Evolutionary conservation across 2,113 vertebrate genomes (phyloP).

Genomic region (Diadophis punctatus): DNA sequence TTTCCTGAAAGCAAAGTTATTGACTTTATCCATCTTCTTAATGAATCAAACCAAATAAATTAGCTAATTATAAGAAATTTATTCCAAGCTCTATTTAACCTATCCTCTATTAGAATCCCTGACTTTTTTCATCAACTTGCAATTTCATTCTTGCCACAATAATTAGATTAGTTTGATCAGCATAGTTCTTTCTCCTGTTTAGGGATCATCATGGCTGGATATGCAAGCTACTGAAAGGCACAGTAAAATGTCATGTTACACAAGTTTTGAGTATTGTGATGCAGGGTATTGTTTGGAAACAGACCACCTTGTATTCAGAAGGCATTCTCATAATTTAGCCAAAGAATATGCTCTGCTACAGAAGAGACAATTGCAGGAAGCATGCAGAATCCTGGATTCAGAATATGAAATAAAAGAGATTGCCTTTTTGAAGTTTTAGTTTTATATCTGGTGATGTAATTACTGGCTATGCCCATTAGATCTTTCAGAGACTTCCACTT

Average conservation of each 20-base stretch:
- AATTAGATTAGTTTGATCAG: constrained; percentile 8
- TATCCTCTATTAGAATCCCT: not conserved
- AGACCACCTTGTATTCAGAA: not conserved
- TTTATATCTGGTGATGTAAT: not conserved
- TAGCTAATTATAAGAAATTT: constrained; percentile 4
- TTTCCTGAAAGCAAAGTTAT: not conserved
- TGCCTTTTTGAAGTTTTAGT: not conserved
- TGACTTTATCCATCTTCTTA: not conserved
- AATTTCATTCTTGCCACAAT: constrained; percentile 13
- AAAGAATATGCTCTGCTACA: not conserved
- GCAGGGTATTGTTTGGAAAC: not conserved
- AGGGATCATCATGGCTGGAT: not conserved
- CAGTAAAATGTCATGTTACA: not conserved
- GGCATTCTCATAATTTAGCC: not conserved
- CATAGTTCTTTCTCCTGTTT: not conserved
- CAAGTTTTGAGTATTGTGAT: not conserved
- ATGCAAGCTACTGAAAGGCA: not conserved
- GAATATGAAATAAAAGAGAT: not conserved
- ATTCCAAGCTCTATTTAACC: not conserved
- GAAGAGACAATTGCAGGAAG: not conserved
- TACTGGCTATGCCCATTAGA: not conserved
- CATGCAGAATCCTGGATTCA: not conserved
- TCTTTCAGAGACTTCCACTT: not conserved
- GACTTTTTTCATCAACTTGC: constrained; percentile 9
- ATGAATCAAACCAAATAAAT: constrained; percentile 1